A percentile compares a stretch with the other conserved stretches of the same genome.
Conservation (phyloP, 2,888 invertebrate genomes). For the Leptothorax acervorum region DNA sequence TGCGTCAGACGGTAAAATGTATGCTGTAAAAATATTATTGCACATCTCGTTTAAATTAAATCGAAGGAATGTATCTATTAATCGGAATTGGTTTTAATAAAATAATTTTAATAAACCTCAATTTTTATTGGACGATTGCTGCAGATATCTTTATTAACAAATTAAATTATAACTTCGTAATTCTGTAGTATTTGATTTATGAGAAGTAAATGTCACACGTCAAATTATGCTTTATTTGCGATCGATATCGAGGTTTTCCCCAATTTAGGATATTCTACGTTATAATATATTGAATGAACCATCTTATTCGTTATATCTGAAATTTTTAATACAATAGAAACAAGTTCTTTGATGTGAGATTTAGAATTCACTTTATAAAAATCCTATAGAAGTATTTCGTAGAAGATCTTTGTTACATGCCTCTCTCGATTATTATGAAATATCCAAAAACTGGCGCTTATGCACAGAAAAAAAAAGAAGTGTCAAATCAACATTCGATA, state of each 20-base stretch:
- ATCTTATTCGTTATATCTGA: slow-evolving; percentile 32
- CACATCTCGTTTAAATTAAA: neutral
- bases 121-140: neutral
- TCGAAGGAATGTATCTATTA: neutral
- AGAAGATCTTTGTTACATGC: slow-evolving; percentile 45
- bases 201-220: neutral
- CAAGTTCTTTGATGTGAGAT: slow-evolving; percentile 61
- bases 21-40: neutral
- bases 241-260: neutral
- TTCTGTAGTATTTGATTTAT: neutral
- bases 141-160: neutral
- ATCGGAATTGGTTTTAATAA: neutral
- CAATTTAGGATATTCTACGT: slow-evolving; percentile 43
- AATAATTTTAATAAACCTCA: neutral
- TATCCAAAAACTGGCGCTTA: slow-evolving; percentile 32
- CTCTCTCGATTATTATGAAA: slow-evolving; percentile 44
- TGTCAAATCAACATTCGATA: no score
- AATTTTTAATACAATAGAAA: slow-evolving; percentile 70
- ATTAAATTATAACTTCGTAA: neutral
- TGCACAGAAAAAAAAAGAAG: no score
- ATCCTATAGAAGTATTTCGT: slow-evolving; percentile 21
- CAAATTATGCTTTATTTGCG: neutral
- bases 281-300: slow-evolving; percentile 48
- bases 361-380: slow-evolving; percentile 51
- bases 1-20: neutral